These are phyloP conservation scores for Drosophila teissieri DNA, from an alignment of 1,140 invertebrate species.

Conservation along the genomic window DNA sequence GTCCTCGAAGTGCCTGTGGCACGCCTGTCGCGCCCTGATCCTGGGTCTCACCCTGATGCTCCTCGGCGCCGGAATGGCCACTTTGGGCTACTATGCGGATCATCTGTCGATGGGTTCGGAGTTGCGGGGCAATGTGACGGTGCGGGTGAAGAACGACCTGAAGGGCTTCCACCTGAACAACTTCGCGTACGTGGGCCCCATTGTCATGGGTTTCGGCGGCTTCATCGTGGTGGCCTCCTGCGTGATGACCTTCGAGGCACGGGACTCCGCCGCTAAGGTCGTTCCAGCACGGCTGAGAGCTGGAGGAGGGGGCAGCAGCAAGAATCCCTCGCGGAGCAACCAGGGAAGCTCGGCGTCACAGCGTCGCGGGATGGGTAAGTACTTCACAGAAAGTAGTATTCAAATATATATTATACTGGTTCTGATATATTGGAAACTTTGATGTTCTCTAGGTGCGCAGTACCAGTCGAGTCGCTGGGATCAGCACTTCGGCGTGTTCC, in stretches of 20 bases:
- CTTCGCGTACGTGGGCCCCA: slow-evolving; percentile 95
- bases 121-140: slow-evolving; percentile 90
- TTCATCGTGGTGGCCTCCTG: slow-evolving; percentile 96
- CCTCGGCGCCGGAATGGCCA: slow-evolving; percentile 94
- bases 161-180: slow-evolving; percentile 94
- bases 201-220: slow-evolving; percentile 96
- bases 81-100: slow-evolving; percentile 94
- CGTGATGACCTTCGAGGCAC: slow-evolving; percentile 97
- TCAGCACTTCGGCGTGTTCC: slow-evolving; percentile 88
- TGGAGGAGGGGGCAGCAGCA: slow-evolving; percentile 84
- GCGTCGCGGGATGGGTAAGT: slow-evolving; percentile 84
- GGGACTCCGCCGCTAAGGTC: slow-evolving; percentile 94
- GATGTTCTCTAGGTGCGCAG: slow-evolving; percentile 57
- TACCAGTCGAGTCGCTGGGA: slow-evolving; percentile 87
- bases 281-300: slow-evolving; percentile 90
- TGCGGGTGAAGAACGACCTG: slow-evolving; percentile 91
- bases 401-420: no score
- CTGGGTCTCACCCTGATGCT: slow-evolving; percentile 93
- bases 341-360: slow-evolving; percentile 82
- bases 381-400: neutral
- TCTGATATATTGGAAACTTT: no score
- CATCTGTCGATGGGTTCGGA: slow-evolving; percentile 91
- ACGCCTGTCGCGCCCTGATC: slow-evolving; percentile 94
- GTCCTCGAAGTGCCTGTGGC: slow-evolving; percentile 94
- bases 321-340: slow-evolving; percentile 74